A percentile compares a stretch with the other conserved stretches of the same genome.
Conservation (phyloP, 2,888 invertebrate species). For the Himalopsyche kuldschensis region DNA sequence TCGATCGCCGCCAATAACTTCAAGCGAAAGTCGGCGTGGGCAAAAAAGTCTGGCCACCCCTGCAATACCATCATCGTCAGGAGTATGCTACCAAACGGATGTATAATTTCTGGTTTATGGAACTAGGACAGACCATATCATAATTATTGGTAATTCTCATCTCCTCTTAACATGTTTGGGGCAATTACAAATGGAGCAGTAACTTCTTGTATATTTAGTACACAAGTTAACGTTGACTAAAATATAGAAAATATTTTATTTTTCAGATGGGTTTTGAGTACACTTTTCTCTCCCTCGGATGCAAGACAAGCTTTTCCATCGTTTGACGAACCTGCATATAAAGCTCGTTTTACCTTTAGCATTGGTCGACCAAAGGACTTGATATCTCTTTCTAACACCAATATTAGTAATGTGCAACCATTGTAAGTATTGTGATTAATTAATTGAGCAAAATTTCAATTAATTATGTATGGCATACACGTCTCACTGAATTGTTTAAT, state of each 20-base stretch:
- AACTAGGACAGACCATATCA: no score
- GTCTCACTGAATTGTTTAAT: no score
- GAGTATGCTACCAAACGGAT: no score
- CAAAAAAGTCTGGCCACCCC: no score
- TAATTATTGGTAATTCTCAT: background rate
- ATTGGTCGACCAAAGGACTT: slow-evolving; percentile 56
- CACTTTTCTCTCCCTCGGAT: slow-evolving; percentile 69
- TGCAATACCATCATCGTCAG: no score
- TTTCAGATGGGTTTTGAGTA: slow-evolving; percentile 64
- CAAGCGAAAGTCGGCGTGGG: no score
- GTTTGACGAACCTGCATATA: slow-evolving; percentile 73
- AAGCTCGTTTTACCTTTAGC: slow-evolving; percentile 65
- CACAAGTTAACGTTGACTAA: background rate
- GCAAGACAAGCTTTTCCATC: slow-evolving; percentile 73
- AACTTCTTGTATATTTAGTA: background rate
- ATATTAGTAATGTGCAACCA: slow-evolving; percentile 42
- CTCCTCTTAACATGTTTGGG: background rate
- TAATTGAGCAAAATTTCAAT: no score
- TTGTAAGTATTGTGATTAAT: slow-evolving; percentile 41
- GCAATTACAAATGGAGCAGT: no score
- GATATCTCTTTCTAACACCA: slow-evolving; percentile 60
- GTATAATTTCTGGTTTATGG: no score
- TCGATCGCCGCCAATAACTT: no score
- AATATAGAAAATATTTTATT: background rate
- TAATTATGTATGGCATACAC: no score